Conservation (phyloP, 2,888 invertebrate species). For the Agrotis segetum region DNA sequence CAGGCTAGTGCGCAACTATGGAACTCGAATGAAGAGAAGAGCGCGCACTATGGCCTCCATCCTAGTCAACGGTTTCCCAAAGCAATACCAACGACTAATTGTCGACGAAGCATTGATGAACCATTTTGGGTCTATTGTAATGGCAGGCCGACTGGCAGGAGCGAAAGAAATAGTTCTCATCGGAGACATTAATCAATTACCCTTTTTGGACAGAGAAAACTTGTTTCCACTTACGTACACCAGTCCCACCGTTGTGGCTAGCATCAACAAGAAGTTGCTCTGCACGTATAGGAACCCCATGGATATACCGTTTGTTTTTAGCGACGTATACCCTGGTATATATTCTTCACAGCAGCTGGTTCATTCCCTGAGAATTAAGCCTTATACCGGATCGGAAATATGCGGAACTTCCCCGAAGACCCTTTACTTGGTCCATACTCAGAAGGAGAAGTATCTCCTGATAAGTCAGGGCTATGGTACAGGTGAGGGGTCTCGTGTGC, state of each 20-base stretch:
- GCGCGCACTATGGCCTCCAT: conserved; percentile 53
- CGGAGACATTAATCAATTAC: conserved; percentile 63
- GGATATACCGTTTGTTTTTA: conserved; percentile 53
- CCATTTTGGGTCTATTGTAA: conserved; percentile 58
- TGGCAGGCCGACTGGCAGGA: conserved; percentile 41
- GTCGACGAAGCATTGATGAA: conserved; percentile 62
- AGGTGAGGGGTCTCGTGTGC: conserved; percentile 30
- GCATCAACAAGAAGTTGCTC: conserved; percentile 37
- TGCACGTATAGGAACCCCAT: conserved; percentile 50
- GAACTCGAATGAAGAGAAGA: conserved; percentile 11
- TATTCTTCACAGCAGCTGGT: conserved; percentile 23
- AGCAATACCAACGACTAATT: conserved; percentile 27
- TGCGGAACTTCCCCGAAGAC: conserved; percentile 10
- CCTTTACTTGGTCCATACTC: conserved; percentile 50
- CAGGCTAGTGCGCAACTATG: conserved; percentile 13
- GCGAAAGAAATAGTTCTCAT: conserved; percentile 48
- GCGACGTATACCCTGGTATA: conserved; percentile 41
- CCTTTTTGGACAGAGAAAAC: conserved; percentile 60
- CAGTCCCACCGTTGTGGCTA: conserved; percentile 22
- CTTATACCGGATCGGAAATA: conserved; percentile 22
- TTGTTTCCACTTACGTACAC: conserved; percentile 45
- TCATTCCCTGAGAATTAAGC: conserved; percentile 26
- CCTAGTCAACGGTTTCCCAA: conserved; percentile 41
- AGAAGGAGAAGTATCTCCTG: conserved; percentile 42
- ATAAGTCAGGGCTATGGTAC: conserved; percentile 37